Conservation (phyloP, 2,113 vertebrate species). For the Neolamprologus tretocephalus region DNA sequence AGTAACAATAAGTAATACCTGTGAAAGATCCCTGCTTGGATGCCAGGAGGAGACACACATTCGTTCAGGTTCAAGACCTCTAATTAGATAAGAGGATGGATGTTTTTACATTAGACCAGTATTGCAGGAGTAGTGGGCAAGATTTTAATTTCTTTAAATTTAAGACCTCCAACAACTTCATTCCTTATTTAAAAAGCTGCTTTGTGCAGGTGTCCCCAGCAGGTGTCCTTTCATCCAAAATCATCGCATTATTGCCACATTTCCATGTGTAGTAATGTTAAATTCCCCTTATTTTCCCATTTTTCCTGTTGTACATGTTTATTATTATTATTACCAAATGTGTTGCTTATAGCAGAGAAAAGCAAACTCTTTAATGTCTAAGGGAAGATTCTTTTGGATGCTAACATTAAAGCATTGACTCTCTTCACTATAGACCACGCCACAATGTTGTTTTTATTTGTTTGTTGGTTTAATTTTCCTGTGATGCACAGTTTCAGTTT, state of each 20-base stretch:
- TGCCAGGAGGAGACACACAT: neutral
- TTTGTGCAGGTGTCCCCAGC: neutral
- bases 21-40: neutral
- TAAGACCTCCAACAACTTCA: neutral
- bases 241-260: neutral
- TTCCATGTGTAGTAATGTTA: neutral
- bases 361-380: neutral
- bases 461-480: neutral
- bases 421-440: neutral
- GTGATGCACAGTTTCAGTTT: neutral
- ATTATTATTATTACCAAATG: neutral
- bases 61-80: neutral
- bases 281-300: neutral
- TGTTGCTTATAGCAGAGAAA: neutral
- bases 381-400: neutral
- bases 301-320: neutral
- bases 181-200: neutral
- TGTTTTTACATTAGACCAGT: neutral
- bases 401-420: neutral
- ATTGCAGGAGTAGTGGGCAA: neutral
- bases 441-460: neutral
- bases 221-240: neutral
- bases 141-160: neutral
- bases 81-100: neutral
- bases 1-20: neutral